These are phyloP conservation scores for Nowickia ferox DNA, from an alignment of 2,888 invertebrate genomes.

Conservation along the genomic window DNA sequence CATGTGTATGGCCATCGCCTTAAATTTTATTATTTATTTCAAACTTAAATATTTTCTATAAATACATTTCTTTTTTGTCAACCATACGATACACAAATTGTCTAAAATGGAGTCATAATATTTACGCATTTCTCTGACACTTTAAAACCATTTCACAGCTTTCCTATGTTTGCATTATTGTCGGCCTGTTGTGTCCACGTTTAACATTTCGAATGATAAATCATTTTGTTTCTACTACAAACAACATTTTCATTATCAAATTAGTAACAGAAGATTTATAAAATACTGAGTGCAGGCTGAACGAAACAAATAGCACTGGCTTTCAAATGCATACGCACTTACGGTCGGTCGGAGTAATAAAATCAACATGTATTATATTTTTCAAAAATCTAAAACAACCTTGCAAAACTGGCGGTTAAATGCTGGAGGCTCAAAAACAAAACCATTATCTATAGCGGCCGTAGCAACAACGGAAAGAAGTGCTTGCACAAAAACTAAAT, in stretches of 20 bases:
- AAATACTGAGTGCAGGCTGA: conserved; percentile 12
- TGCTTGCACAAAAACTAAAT: conserved; percentile 51
- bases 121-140: not conserved
- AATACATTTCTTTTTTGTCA: not conserved
- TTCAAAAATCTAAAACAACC: conserved; percentile 33
- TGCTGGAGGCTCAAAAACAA: conserved; percentile 41
- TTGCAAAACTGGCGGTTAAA: conserved; percentile 42
- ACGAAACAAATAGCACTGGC: conserved; percentile 1
- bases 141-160: conserved; percentile 28
- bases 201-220: conserved; percentile 72
- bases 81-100: not conserved
- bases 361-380: conserved; percentile 54
- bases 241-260: conserved; percentile 52
- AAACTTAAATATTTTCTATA: not conserved
- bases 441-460: conserved; percentile 69
- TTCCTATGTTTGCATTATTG: conserved; percentile 61
- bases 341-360: conserved; percentile 26
- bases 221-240: conserved; percentile 64
- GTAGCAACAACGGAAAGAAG: conserved; percentile 37
- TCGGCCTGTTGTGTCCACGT: conserved; percentile 74
- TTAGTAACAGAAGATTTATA: conserved; percentile 57
- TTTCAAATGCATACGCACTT: conserved; percentile 1
- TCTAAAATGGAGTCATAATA: not conserved
- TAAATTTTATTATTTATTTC: no score
- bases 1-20: no score